Conservation (phyloP, 2,888 invertebrate genomes). For the Agonopterix arenella region DNA sequence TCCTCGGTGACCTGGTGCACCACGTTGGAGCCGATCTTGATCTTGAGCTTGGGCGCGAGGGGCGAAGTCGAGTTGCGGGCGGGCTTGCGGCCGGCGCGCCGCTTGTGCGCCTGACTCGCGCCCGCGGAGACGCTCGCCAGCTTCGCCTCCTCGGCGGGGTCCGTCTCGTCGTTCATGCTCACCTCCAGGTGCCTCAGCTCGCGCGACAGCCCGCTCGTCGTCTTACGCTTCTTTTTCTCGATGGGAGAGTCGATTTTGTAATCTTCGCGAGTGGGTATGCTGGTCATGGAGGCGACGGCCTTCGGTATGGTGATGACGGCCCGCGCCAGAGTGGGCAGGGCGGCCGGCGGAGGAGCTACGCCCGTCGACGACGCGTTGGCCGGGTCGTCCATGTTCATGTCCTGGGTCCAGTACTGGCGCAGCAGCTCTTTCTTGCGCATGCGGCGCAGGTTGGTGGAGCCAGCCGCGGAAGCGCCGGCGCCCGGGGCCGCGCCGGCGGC, state of each 20-base stretch:
- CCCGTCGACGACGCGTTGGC: conserved; percentile 69
- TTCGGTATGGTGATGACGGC: conserved; percentile 90
- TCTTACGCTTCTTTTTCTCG: conserved; percentile 82
- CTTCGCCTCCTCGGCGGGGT: conserved; percentile 53
- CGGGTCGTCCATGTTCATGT: conserved; percentile 90
- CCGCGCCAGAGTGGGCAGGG: conserved; percentile 78
- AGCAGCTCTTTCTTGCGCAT: conserved; percentile 94
- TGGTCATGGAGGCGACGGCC: conserved; percentile 92
- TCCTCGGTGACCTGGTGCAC: conserved; percentile 71
- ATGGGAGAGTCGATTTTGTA: conserved; percentile 83
- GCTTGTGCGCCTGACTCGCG: conserved; percentile 37
- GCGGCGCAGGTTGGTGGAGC: conserved; percentile 85
- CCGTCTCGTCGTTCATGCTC: conserved; percentile 73
- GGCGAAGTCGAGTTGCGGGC: conserved; percentile 36
- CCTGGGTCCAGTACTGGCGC: conserved; percentile 87
- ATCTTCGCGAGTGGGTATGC: conserved; percentile 90
- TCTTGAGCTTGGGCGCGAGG: conserved; percentile 79
- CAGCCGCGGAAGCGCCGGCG: conserved; percentile 65
- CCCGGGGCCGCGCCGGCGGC: conserved; percentile 56
- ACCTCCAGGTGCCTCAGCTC: conserved; percentile 81
- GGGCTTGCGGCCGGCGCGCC: conserved; percentile 47
- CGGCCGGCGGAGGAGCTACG: conserved; percentile 73
- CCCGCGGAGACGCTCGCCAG: conserved; percentile 33
- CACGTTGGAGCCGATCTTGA: conserved; percentile 81
- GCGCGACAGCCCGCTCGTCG: conserved; percentile 69